A percentile compares a stretch with the other conserved stretches of the same genome.
phyloP scores from a whole-genome alignment of 2,888 invertebrate genomes.

The Hypena proboscidalis region DNA sequence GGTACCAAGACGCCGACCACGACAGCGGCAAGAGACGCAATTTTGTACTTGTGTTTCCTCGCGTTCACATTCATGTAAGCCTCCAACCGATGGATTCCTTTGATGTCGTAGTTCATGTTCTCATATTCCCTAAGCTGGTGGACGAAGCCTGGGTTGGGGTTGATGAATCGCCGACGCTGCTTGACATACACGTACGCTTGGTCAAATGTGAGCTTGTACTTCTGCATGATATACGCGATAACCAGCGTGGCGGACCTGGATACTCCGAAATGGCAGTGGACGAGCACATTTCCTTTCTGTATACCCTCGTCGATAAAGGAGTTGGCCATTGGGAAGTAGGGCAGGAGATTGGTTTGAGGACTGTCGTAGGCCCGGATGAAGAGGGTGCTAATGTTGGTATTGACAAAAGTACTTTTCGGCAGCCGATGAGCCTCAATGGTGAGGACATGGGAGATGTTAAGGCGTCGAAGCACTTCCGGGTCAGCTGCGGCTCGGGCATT shows the following conservation, averaged over 20 bases:
- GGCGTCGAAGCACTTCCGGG: conserved; percentile 60
- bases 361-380: conserved; percentile 80
- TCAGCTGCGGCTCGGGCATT: conserved; percentile 76
- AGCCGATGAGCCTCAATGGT: conserved; percentile 74
- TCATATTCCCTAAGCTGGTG: conserved; percentile 92
- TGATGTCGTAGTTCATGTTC: conserved; percentile 67
- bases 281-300: conserved; percentile 89
- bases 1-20: conserved; percentile 69
- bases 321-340: conserved; percentile 81
- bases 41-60: conserved; percentile 70
- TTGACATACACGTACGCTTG: conserved; percentile 96
- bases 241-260: conserved; percentile 97
- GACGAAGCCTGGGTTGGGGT: conserved; percentile 98
- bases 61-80: conserved; percentile 73
- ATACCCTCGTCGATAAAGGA: conserved; percentile 84
- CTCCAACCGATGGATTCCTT: conserved; percentile 64
- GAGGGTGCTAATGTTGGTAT: conserved; percentile 70
- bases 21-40: conserved; percentile 70
- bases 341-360: conserved; percentile 73
- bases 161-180: conserved; percentile 94
- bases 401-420: conserved; percentile 67
- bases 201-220: conserved; percentile 91
- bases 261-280: conserved; percentile 98
- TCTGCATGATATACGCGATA: conserved; percentile 97
- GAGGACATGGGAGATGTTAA: conserved; percentile 79